phyloP scores from a whole-genome alignment of 2,113 vertebrate genomes.

The Clarias magur region DNA sequence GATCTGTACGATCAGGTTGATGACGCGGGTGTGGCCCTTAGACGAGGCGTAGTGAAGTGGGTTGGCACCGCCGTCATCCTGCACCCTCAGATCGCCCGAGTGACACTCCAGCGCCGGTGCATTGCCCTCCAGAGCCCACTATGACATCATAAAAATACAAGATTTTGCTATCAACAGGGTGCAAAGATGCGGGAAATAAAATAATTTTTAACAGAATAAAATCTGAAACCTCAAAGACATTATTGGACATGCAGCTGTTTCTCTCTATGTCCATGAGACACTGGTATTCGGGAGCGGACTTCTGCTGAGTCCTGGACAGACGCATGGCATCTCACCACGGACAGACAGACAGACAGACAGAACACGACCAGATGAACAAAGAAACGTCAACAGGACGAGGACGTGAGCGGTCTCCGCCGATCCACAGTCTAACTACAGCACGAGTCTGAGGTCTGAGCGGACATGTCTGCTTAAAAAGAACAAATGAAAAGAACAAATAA shows the following conservation, averaged over 20 bases:
- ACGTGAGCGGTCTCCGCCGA: no score
- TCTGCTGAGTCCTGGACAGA: background rate
- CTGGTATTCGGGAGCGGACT: constrained; percentile 33
- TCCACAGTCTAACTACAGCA: background rate
- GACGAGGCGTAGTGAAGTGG: constrained; percentile 77
- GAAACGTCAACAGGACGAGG: background rate
- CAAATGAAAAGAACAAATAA: background rate
- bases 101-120: constrained; percentile 69
- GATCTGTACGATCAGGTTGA: constrained; percentile 73
- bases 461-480: background rate
- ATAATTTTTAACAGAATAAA: background rate
- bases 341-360: background rate
- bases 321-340: background rate
- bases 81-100: constrained; percentile 60
- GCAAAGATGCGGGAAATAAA: background rate
- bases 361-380: background rate
- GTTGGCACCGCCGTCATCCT: constrained; percentile 70
- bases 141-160: background rate
- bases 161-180: background rate
- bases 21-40: constrained; percentile 73
- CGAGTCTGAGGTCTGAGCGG: background rate
- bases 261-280: constrained; percentile 38
- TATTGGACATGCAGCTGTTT: background rate
- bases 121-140: constrained; percentile 75
- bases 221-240: constrained; percentile 51